Percentiles rank a stretch among this genome's conserved stretches.
phyloP scores from a whole-genome alignment of 2,113 vertebrate species.

The Baryphthengus martii region DNA sequence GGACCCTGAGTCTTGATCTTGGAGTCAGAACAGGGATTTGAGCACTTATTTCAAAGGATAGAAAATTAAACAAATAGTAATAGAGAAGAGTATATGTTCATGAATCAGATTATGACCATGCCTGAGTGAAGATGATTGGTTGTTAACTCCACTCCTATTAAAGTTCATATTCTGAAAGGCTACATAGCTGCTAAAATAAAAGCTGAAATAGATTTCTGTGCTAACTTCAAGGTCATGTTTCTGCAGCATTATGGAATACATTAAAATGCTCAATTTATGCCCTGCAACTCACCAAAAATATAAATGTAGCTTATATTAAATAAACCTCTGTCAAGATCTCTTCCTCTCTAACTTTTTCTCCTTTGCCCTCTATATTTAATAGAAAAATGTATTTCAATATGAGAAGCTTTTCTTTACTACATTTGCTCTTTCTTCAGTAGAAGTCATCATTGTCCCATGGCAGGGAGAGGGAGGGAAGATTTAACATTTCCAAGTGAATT shows the following conservation, averaged over 20 bases:
- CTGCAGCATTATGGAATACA: conserved; percentile 49
- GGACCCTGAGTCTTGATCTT: not conserved
- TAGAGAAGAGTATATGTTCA: conserved; percentile 13
- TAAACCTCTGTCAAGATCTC: conserved; percentile 38
- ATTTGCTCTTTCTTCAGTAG: conserved; percentile 16
- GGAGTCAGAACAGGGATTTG: not conserved
- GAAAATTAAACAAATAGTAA: conserved; percentile 54
- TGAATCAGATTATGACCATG: conserved; percentile 43
- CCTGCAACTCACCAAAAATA: conserved; percentile 48
- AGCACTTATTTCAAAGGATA: conserved; percentile 24
- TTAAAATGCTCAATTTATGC: conserved; percentile 66
- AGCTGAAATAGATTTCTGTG: conserved; percentile 64
- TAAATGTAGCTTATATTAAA: conserved; percentile 48
- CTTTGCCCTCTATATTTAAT: conserved; percentile 36
- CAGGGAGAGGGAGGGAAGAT: not conserved
- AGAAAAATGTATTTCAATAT: conserved; percentile 52
- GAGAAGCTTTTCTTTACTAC: conserved; percentile 11
- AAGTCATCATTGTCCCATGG: not conserved
- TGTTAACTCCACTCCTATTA: conserved; percentile 59
- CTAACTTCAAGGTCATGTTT: conserved; percentile 69
- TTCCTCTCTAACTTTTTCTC: conserved; percentile 12
- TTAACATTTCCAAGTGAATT: not conserved
- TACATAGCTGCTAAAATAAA: conserved; percentile 58
- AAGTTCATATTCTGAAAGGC: conserved; percentile 59
- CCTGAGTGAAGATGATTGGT: conserved; percentile 47